These are phyloP conservation scores for Megaceryle maxima DNA, from an alignment of 2,113 vertebrate genomes.

Conservation along the genomic window DNA sequence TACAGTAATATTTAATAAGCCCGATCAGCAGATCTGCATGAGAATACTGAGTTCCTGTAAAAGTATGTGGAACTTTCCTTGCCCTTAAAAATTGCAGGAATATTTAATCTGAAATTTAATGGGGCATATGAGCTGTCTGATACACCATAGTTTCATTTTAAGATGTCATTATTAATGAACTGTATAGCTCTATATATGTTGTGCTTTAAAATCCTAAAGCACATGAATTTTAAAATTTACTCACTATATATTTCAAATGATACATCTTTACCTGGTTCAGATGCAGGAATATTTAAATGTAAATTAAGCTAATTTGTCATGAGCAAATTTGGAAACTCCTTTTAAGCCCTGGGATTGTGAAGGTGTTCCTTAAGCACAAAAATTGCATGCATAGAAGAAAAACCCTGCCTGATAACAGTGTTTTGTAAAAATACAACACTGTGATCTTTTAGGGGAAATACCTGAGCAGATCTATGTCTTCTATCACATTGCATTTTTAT, in stretches of 20 bases:
- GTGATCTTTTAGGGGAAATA: constrained; percentile 4
- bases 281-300: background rate
- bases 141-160: constrained; percentile 62
- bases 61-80: constrained; percentile 49
- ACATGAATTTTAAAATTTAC: constrained; percentile 42
- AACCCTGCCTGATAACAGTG: background rate
- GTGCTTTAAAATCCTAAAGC: constrained; percentile 23
- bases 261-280: constrained; percentile 10
- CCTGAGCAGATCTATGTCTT: background rate
- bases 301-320: background rate
- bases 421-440: background rate
- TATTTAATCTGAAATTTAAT: constrained; percentile 44
- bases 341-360: background rate
- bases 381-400: background rate
- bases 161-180: constrained; percentile 45
- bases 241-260: constrained; percentile 27
- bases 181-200: background rate
- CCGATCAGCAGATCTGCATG: constrained; percentile 28
- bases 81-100: constrained; percentile 25
- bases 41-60: constrained; percentile 34
- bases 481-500: constrained; percentile 26
- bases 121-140: constrained; percentile 14
- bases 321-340: background rate
- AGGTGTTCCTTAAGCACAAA: background rate
- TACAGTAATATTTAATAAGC: constrained; percentile 50